Evolutionary conservation across 2,888 invertebrate genomes (phyloP).

Genomic region (Amaurobius ferox): DNA sequence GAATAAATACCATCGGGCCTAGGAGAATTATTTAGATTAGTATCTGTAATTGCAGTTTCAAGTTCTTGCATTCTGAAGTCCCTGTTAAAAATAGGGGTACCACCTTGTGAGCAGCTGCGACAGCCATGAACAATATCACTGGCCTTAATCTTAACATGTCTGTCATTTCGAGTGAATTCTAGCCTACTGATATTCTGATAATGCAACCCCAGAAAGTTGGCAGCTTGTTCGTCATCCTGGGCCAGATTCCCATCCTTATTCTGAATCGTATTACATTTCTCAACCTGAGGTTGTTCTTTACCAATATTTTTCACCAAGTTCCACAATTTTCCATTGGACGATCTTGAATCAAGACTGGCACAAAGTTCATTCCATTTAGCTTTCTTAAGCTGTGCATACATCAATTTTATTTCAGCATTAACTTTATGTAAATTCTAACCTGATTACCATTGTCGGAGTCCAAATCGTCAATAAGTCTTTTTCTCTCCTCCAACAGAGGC

Average conservation of each 20-base stretch:
- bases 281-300: neutral
- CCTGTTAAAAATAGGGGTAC: neutral
- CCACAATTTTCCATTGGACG: conserved; percentile 21
- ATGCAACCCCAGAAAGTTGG: neutral
- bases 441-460: neutral
- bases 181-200: neutral
- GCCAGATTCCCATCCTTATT: neutral
- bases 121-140: conserved; percentile 11
- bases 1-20: conserved; percentile 3
- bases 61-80: neutral
- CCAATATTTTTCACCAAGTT: neutral
- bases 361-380: conserved; percentile 26
- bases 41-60: neutral
- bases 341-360: neutral
- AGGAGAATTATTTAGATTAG: neutral
- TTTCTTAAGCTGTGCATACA: conserved; percentile 9
- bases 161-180: neutral
- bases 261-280: conserved; percentile 1
- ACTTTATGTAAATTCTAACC: neutral
- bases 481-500: conserved; percentile 7
- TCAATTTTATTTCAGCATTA: conserved; percentile 15
- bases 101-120: neutral
- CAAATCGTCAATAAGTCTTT: neutral
- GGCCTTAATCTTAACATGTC: neutral
- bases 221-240: neutral